Percentiles rank a stretch among this genome's conserved stretches.
Evolutionary conservation across 2,888 invertebrate genomes (phyloP).

Genomic region (Colletes collaris): DNA sequence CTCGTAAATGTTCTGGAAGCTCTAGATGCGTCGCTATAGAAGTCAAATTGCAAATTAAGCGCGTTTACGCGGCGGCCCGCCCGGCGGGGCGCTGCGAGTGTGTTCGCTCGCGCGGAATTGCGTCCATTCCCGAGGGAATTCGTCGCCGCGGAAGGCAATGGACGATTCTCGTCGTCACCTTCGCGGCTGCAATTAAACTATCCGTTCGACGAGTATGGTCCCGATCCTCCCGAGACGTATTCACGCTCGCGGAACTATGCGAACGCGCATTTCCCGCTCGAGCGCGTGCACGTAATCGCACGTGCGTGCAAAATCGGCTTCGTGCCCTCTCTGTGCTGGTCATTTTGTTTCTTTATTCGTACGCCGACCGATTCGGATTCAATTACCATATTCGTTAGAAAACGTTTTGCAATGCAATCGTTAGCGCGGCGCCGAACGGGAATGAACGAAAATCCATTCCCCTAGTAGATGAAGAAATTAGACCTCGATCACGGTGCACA

Average conservation of each 20-base stretch:
- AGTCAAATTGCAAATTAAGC: constrained; percentile 57
- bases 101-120: constrained; percentile 40
- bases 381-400: constrained; percentile 25
- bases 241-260: constrained; percentile 55
- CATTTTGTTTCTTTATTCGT: constrained; percentile 27
- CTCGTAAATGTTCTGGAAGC: background rate
- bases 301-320: constrained; percentile 48
- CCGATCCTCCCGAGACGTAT: constrained; percentile 54
- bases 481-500: too few species aligned
- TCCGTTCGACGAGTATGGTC: constrained; percentile 57
- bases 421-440: constrained; percentile 19
- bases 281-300: constrained; percentile 57
- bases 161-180: constrained; percentile 29
- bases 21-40: constrained; percentile 44
- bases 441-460: too few species aligned
- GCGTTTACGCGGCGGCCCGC: constrained; percentile 37
- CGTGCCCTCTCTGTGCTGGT: constrained; percentile 41
- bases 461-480: too few species aligned
- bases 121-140: constrained; percentile 42
- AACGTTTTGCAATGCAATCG: constrained; percentile 25
- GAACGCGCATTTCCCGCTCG: constrained; percentile 52
- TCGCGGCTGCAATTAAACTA: constrained; percentile 61
- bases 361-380: constrained; percentile 33
- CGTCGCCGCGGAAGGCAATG: constrained; percentile 33
- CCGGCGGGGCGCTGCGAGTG: constrained; percentile 24